phyloP scores from a whole-genome alignment of 1,140 invertebrate species.

The Aphaenogaster floridana region DNA sequence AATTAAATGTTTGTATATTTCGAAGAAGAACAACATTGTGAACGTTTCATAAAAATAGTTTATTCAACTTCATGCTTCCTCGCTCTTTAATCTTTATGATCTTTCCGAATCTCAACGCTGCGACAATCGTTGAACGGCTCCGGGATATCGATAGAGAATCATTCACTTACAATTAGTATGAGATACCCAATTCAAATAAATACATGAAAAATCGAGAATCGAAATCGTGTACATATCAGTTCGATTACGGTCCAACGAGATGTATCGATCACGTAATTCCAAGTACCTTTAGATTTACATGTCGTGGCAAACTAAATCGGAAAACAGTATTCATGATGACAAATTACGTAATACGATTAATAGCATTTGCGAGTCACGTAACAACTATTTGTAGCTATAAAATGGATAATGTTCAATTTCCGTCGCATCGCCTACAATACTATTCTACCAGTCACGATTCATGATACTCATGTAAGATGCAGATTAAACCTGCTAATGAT shows the following conservation, averaged over 20 bases:
- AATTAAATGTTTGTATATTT: background rate
- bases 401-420: constrained; percentile 59
- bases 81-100: background rate
- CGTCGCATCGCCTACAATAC: constrained; percentile 27
- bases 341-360: constrained; percentile 56
- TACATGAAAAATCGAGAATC: background rate
- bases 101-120: background rate
- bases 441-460: background rate
- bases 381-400: constrained; percentile 52
- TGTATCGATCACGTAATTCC: constrained; percentile 18
- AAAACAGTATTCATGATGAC: constrained; percentile 38
- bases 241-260: constrained; percentile 9
- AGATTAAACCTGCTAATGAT: background rate
- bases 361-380: constrained; percentile 56
- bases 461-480: constrained; percentile 35
- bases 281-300: constrained; percentile 17
- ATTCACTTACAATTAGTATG: background rate
- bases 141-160: constrained; percentile 15
- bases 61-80: background rate
- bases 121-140: background rate
- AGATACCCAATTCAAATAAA: background rate
- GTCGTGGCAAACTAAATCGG: constrained; percentile 25
- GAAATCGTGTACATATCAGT: constrained; percentile 14
- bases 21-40: background rate
- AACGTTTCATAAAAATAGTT: background rate